phyloP scores from a whole-genome alignment of 2,888 invertebrate genomes.

The Dilophus febrilis region DNA sequence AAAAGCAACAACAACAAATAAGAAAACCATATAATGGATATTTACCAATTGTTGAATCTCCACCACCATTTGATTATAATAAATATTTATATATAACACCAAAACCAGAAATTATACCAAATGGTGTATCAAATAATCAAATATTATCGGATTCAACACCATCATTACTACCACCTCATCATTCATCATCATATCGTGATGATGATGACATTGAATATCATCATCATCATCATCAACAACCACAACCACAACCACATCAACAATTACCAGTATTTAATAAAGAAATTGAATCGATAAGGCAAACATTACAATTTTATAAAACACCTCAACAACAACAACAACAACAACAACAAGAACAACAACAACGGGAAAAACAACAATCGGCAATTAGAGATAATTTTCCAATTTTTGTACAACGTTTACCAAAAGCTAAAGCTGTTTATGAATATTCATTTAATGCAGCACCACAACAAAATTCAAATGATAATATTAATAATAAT shows the following conservation, averaged over 20 bases:
- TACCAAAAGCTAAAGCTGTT: slow-evolving; percentile 34
- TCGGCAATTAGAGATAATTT: slow-evolving; percentile 27
- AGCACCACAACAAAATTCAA: too few species aligned
- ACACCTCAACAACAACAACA: slow-evolving; percentile 40
- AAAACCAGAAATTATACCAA: slow-evolving; percentile 32
- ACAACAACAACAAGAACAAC: slow-evolving; percentile 7
- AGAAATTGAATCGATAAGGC: slow-evolving; percentile 46
- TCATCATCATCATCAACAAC: slow-evolving; percentile 5
- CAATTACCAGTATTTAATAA: slow-evolving; percentile 41
- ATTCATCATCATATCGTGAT: slow-evolving; percentile 4
- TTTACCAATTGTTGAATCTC: slow-evolving; percentile 5
- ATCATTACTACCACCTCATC: slow-evolving; percentile 6
- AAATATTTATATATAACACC: slow-evolving; percentile 33
- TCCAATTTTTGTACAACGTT: slow-evolving; percentile 10
- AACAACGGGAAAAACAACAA: slow-evolving; percentile 8
- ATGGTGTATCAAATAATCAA: slow-evolving; percentile 12
- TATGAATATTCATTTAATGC: slow-evolving; percentile 61
- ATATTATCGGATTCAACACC: slow-evolving; percentile 2
- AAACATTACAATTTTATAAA: slow-evolving; percentile 44
- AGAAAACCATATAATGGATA: slow-evolving; percentile 7
- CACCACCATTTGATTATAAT: slow-evolving; percentile 11
- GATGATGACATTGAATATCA: too few species aligned
- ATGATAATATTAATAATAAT: slow-evolving; percentile 22
- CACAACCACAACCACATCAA: slow-evolving; percentile 6
- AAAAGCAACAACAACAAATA: slow-evolving; percentile 9